phyloP scores from a whole-genome alignment of 2,888 invertebrate genomes.

The Sisyra nigra region DNA sequence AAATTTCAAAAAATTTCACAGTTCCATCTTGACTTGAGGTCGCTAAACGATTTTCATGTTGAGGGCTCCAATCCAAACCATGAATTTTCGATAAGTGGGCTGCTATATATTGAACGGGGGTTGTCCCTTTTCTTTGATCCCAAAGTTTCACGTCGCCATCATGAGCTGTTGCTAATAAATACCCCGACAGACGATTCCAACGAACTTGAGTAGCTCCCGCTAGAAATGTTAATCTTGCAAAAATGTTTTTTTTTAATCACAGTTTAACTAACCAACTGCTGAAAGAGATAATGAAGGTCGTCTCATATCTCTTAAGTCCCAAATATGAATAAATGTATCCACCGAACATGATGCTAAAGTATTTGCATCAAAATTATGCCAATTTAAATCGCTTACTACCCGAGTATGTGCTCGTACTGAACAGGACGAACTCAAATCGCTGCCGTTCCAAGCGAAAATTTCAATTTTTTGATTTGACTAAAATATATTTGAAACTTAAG shows the following conservation, averaged over 20 bases:
- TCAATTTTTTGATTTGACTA: conserved; percentile 81
- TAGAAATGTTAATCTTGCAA: conserved; percentile 17
- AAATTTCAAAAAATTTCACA: conserved; percentile 87
- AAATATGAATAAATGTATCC: conserved; percentile 84
- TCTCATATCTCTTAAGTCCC: conserved; percentile 79
- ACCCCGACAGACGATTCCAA: conserved; percentile 74
- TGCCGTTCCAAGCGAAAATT: conserved; percentile 62
- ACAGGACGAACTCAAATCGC: conserved; percentile 53
- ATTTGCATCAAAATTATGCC: conserved; percentile 67
- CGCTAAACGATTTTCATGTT: conserved; percentile 66
- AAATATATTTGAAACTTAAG: conserved; percentile 16
- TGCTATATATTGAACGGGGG: conserved; percentile 83
- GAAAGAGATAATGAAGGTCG: conserved; percentile 72
- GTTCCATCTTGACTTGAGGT: conserved; percentile 93
- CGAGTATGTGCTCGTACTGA: conserved; percentile 69
- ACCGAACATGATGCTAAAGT: conserved; percentile 79
- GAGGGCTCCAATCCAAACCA: conserved; percentile 88
- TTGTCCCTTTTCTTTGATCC: conserved; percentile 79
- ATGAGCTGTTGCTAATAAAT: conserved; percentile 84
- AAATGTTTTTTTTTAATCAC: conserved; percentile 15
- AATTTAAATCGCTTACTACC: conserved; percentile 81
- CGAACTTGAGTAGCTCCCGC: conserved; percentile 88
- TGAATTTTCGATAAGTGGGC: conserved; percentile 84
- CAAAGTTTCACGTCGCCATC: conserved; percentile 92
- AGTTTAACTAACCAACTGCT: conserved; percentile 78